Evolutionary conservation across 2,797 vertebrate species (phyloP).

Genomic region (Garrulus glandarius): DNA sequence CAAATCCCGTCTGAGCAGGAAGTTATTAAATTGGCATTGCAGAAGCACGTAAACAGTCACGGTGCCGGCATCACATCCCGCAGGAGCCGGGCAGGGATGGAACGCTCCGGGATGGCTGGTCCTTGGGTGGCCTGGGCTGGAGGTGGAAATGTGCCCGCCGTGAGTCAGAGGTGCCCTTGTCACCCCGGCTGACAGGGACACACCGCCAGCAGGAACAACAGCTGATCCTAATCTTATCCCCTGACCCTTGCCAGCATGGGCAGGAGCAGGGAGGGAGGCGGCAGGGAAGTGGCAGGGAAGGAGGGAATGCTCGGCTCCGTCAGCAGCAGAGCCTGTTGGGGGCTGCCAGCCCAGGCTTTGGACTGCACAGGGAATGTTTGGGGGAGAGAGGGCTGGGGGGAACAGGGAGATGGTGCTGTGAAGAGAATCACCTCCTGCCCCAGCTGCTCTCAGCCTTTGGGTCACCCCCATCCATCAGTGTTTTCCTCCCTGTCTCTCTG

Average conservation of each 20-base stretch:
- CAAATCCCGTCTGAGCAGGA: conserved; percentile 53
- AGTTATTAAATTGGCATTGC: not conserved
- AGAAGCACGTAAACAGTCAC: not conserved
- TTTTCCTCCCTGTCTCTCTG: not conserved
- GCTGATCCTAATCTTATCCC: not conserved
- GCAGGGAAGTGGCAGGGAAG: not conserved
- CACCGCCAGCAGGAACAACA: not conserved
- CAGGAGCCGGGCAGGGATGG: not conserved
- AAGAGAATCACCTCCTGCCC: not conserved
- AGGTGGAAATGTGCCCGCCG: not conserved
- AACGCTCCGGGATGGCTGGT: not conserved
- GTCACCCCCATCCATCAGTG: not conserved
- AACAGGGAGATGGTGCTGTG: not conserved
- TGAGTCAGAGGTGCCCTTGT: not conserved
- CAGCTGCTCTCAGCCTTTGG: not conserved
- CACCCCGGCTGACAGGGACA: not conserved
- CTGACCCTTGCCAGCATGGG: not conserved
- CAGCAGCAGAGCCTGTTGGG: not conserved
- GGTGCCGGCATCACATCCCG: not conserved
- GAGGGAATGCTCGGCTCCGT: not conserved
- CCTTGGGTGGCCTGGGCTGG: not conserved
- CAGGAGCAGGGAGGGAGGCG: not conserved
- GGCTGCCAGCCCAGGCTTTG: not conserved
- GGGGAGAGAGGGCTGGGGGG: not conserved
- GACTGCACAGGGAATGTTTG: not conserved